A percentile compares a stretch with the other conserved stretches of the same genome.
Conservation (phyloP, 2,113 vertebrate species). For the Eolophus roseicapilla region DNA sequence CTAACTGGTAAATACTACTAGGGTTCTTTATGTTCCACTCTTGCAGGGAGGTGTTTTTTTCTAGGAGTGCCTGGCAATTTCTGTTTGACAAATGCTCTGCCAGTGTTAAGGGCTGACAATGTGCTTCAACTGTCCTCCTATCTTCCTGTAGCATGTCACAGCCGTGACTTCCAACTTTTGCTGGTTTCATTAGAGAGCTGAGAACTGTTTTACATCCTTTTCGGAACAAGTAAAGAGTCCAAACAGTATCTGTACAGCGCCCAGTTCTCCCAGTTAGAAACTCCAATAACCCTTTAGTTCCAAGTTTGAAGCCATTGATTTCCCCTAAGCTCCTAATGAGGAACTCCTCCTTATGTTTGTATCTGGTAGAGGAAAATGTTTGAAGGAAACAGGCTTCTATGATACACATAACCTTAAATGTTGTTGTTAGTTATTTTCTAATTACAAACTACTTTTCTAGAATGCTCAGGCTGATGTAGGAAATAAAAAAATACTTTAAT, state of each 20-base stretch:
- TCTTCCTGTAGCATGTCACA: background rate
- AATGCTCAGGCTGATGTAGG: background rate
- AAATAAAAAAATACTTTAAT: background rate
- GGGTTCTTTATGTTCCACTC: background rate
- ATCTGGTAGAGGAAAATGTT: background rate
- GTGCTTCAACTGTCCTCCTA: background rate
- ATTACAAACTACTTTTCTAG: background rate
- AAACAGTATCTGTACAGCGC: background rate
- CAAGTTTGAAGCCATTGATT: background rate
- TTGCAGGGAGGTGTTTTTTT: background rate
- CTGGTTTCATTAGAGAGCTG: background rate
- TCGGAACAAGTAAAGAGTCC: background rate
- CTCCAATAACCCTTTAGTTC: background rate
- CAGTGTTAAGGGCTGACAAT: background rate
- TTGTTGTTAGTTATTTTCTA: background rate
- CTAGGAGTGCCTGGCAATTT: background rate
- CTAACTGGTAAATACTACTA: background rate
- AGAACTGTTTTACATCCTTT: background rate
- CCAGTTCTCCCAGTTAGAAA: background rate
- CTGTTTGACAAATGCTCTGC: background rate
- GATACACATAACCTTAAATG: background rate
- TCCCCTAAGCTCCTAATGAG: background rate
- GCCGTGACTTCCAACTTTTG: background rate
- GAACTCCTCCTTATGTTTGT: background rate
- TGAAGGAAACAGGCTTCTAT: background rate